These are phyloP conservation scores for Galaxea fascicularis DNA, from an alignment of 92 coral and sea anemone species.

Conservation along the genomic window DNA sequence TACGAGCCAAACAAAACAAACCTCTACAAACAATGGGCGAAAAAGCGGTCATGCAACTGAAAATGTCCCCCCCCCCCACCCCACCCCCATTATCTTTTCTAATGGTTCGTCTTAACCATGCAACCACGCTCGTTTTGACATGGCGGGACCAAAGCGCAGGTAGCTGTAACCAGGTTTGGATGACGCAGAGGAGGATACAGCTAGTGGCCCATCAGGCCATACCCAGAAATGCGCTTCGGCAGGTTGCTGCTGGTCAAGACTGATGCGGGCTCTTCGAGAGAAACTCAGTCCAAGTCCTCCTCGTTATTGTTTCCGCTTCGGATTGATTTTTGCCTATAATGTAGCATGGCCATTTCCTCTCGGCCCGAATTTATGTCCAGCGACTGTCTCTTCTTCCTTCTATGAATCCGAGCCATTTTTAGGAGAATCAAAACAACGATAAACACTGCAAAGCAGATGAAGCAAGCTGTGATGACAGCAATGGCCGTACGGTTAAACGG, in stretches of 20 bases:
- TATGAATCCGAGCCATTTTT: conserved; percentile 38
- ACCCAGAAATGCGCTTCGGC: not conserved
- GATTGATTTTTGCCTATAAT: conserved; percentile 30
- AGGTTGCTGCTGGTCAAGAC: not conserved
- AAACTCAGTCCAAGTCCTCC: conserved; percentile 19
- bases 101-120: too few species aligned
- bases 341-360: conserved; percentile 49
- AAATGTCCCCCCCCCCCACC: too few species aligned
- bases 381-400: conserved; percentile 18
- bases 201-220: too few species aligned
- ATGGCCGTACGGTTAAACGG: not conserved
- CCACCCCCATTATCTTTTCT: too few species aligned
- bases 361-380: conserved; percentile 1
- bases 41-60: too few species aligned
- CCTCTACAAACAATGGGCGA: too few species aligned
- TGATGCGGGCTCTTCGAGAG: not conserved
- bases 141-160: too few species aligned
- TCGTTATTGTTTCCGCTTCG: conserved; percentile 41
- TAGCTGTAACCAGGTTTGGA: too few species aligned
- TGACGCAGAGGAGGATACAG: too few species aligned
- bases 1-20: too few species aligned
- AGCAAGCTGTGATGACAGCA: conserved; percentile 43
- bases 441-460: conserved; percentile 40
- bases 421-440: conserved; percentile 36
- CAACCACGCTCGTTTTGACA: too few species aligned